A percentile compares a stretch with the other conserved stretches of the same genome.
Evolutionary conservation across 2,113 vertebrate genomes (phyloP).

Genomic region (Euleptes europaea): DNA sequence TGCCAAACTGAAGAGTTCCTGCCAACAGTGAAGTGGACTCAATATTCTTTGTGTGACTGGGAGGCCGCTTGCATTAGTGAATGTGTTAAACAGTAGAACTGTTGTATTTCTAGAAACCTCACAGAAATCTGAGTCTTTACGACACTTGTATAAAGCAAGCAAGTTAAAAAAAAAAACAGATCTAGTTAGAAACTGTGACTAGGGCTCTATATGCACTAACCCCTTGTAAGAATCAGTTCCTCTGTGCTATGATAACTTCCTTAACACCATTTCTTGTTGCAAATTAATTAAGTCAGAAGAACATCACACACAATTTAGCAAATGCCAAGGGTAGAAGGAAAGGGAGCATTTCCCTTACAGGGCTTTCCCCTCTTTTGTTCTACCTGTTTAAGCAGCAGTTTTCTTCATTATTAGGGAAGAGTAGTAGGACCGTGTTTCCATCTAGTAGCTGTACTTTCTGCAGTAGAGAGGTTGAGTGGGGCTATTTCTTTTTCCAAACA

Average conservation of each 20-base stretch:
- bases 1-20: not conserved
- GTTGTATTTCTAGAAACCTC: not conserved
- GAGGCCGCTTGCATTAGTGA: conserved; percentile 26
- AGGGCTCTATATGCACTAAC: not conserved
- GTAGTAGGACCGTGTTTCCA: not conserved
- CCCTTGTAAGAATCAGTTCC: not conserved
- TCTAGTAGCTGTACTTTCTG: not conserved
- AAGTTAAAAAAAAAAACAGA: not conserved
- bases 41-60: conserved; percentile 39
- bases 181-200: not conserved
- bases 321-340: not conserved
- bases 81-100: not conserved
- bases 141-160: not conserved
- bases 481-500: not conserved
- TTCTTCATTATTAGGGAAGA: not conserved
- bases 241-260: not conserved
- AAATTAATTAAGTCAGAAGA: not conserved
- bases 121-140: not conserved
- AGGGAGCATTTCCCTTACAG: not conserved
- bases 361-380: not conserved
- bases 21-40: not conserved
- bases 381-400: not conserved
- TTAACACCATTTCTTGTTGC: not conserved
- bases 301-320: not conserved
- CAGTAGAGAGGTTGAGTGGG: not conserved